Evolutionary conservation across 30 jellyfish, hydroid and myxozoan species (phyloP).

Genomic region (Aurelia sp.): DNA sequence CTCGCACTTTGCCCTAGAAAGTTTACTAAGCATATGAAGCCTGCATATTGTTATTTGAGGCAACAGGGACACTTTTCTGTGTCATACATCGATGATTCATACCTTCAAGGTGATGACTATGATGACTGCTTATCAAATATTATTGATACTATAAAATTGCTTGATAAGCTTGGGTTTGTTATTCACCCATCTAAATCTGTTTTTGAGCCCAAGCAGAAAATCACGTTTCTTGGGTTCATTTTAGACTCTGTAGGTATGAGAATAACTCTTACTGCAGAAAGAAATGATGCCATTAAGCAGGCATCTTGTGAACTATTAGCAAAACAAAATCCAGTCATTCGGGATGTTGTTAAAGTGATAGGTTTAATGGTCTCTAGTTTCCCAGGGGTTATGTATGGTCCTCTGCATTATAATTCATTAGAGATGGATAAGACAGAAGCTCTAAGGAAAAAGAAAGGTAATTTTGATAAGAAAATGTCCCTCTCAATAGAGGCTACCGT

Average conservation of each 20-base stretch:
- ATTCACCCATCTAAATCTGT: slow-evolving; percentile 52
- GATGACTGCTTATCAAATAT: slow-evolving; percentile 24
- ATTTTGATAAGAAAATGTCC: slow-evolving; percentile 10
- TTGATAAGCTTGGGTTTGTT: slow-evolving; percentile 42
- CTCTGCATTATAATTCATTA: slow-evolving; percentile 34
- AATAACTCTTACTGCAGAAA: slow-evolving; percentile 33
- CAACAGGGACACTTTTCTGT: slow-evolving; percentile 21
- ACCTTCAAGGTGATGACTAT: slow-evolving; percentile 20
- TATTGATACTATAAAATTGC: slow-evolving; percentile 2
- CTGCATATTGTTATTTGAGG: slow-evolving; percentile 25
- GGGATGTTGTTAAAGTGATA: slow-evolving; percentile 48
- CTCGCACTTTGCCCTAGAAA: slow-evolving; percentile 14
- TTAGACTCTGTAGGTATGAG: neutral
- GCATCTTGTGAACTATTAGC: neutral
- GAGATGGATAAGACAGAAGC: slow-evolving; percentile 54
- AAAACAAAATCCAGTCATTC: neutral
- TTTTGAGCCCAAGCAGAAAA: too few relatives aligned
- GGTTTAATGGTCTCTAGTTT: slow-evolving; percentile 43
- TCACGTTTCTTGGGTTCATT: too few relatives aligned
- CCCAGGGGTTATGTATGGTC: slow-evolving; percentile 64
- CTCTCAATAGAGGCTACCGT: neutral
- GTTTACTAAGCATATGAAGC: slow-evolving; percentile 48
- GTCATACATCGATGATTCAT: slow-evolving; percentile 55
- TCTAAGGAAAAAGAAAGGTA: slow-evolving; percentile 21
- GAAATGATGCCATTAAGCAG: neutral